Percentiles rank a stretch among this genome's conserved stretches.
Evolutionary conservation across 1,140 invertebrate species (phyloP).

Genomic region (Drosophila nigromelanica): DNA sequence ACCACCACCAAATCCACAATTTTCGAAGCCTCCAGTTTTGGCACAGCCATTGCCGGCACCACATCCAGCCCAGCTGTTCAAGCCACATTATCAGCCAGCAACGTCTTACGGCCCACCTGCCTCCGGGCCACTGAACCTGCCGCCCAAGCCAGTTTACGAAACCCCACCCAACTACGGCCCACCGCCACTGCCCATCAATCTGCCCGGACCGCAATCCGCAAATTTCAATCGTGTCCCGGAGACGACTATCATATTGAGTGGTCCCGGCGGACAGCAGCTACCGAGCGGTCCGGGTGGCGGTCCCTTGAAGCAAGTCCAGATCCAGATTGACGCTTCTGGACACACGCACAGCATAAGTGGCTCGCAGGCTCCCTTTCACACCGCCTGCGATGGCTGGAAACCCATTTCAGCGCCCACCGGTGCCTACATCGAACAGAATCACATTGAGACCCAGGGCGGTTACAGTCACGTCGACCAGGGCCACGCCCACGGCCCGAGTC

Average conservation of each 20-base stretch:
- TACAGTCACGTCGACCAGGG: conserved; percentile 72
- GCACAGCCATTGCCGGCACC: conserved; percentile 82
- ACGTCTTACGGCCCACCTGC: conserved; percentile 83
- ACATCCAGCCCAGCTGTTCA: conserved; percentile 62
- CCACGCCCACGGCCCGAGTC: neutral
- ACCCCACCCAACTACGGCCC: conserved; percentile 75
- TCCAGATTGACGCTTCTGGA: conserved; percentile 73
- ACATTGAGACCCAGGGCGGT: conserved; percentile 73
- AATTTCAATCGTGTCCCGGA: conserved; percentile 52
- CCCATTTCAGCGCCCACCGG: conserved; percentile 88
- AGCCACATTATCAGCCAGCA: conserved; percentile 70
- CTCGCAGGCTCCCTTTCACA: conserved; percentile 76
- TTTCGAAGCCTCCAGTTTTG: conserved; percentile 16
- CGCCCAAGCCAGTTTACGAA: conserved; percentile 70
- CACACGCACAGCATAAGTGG: conserved; percentile 76
- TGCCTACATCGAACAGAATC: conserved; percentile 68
- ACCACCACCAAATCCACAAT: conserved; percentile 61
- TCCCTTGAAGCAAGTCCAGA: conserved; percentile 71
- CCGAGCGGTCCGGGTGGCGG: conserved; percentile 26
- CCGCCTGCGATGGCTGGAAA: conserved; percentile 91
- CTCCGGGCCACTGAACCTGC: conserved; percentile 69
- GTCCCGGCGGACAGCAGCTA: conserved; percentile 35
- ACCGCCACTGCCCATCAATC: conserved; percentile 58
- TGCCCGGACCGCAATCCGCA: conserved; percentile 48
- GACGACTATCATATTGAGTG: conserved; percentile 64